Conservation (phyloP, 2,888 invertebrate genomes). For the Leptinotarsa rubiginosa region DNA sequence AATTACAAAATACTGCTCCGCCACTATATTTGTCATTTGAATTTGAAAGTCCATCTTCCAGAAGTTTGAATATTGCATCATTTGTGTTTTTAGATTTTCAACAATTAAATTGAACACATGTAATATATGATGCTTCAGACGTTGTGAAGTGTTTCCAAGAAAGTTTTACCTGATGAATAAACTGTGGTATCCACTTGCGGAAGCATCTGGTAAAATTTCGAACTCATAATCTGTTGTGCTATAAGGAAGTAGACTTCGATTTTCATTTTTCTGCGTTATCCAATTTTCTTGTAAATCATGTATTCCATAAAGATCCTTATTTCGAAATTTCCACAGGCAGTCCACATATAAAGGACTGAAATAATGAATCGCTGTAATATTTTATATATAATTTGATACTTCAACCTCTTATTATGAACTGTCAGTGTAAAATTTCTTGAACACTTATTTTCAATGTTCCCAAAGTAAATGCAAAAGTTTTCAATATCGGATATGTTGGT, state of each 20-base stretch:
- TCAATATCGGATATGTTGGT: constrained; percentile 44
- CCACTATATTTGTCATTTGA: too few relatives aligned
- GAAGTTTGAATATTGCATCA: too few relatives aligned
- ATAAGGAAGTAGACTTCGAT: constrained; percentile 55
- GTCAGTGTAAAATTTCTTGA: constrained; percentile 42
- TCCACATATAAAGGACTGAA: constrained; percentile 51
- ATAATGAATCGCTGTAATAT: constrained; percentile 15
- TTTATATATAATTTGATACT: neutral
- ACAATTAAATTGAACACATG: too few relatives aligned
- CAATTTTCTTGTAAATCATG: constrained; percentile 40
- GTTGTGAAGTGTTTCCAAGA: neutral
- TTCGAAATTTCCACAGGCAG: constrained; percentile 56
- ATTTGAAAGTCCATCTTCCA: too few relatives aligned
- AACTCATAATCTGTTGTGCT: constrained; percentile 58
- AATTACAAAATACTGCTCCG: too few relatives aligned
- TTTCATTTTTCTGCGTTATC: constrained; percentile 54
- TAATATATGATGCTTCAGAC: too few relatives aligned
- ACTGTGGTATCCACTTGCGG: constrained; percentile 55
- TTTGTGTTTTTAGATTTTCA: too few relatives aligned
- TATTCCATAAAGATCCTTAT: constrained; percentile 20
- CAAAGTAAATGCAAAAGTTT: constrained; percentile 53
- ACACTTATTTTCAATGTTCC: constrained; percentile 37
- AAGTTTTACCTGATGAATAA: constrained; percentile 57
- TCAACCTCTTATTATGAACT: constrained; percentile 56
- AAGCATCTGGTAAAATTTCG: constrained; percentile 48